Percentiles rank a stretch among this genome's conserved stretches.
Conservation (phyloP, 1,140 invertebrate species). For the Copidosoma floridanum region DNA sequence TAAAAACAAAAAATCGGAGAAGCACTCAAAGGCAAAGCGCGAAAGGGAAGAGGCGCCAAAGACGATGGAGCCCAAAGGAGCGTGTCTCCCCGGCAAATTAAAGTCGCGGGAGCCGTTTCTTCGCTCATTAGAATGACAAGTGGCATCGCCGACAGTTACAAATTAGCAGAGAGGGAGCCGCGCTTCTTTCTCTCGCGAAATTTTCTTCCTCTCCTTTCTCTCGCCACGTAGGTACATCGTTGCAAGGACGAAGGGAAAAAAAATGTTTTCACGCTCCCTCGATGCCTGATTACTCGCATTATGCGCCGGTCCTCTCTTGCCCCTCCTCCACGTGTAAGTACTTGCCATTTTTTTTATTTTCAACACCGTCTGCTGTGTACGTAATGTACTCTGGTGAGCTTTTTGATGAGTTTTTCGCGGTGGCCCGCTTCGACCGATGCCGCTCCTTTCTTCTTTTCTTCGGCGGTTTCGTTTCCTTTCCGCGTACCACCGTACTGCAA, state of each 20-base stretch:
- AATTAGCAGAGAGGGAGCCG: conserved; percentile 48
- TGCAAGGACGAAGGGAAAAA: conserved; percentile 17
- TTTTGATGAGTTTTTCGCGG: background rate
- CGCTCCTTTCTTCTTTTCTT: background rate
- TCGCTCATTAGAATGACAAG: conserved; percentile 54
- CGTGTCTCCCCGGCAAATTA: conserved; percentile 47
- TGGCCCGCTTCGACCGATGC: background rate
- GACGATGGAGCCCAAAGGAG: conserved; percentile 46
- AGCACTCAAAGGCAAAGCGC: conserved; percentile 28
- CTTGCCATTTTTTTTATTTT: background rate
- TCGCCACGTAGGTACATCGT: conserved; percentile 12
- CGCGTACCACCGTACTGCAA: background rate
- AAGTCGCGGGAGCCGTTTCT: conserved; percentile 43
- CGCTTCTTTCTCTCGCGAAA: conserved; percentile 16
- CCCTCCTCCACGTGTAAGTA: background rate
- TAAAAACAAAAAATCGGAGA: background rate
- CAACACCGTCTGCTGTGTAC: too few relatives aligned
- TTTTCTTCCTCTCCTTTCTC: conserved; percentile 5
- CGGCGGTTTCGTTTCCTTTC: background rate
- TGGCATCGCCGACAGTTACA: conserved; percentile 52
- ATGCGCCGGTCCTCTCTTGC: background rate
- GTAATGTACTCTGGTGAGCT: background rate
- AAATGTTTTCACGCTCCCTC: conserved; percentile 13
- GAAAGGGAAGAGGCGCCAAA: conserved; percentile 34
- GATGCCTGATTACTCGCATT: conserved; percentile 15